Conservation (phyloP, 2,888 invertebrate genomes). For the Ophonus ardosiacus region DNA sequence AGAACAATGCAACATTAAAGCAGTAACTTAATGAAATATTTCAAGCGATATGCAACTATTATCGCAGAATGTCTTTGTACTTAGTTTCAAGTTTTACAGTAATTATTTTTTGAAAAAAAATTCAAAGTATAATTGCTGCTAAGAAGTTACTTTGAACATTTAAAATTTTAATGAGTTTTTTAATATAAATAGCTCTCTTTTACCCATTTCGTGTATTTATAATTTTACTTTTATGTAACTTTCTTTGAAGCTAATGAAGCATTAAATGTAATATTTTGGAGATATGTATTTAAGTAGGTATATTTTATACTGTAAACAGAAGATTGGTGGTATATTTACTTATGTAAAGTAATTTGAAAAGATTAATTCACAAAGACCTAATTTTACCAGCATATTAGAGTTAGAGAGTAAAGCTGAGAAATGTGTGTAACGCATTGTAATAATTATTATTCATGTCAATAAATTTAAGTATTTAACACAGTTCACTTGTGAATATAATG, state of each 20-base stretch:
- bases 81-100: not conserved
- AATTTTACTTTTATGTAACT: not conserved
- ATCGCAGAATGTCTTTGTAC: not conserved
- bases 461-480: too few species aligned
- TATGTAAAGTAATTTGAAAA: too few species aligned
- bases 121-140: not conserved
- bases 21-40: not conserved
- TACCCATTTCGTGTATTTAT: not conserved
- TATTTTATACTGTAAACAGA: too few species aligned
- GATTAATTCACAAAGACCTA: too few species aligned
- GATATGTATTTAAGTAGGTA: too few species aligned
- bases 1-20: too few species aligned
- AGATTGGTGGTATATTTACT: too few species aligned
- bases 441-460: too few species aligned
- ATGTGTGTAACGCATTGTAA: too few species aligned
- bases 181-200: not conserved
- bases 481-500: too few species aligned
- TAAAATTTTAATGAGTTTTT: constrained; percentile 14
- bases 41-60: not conserved
- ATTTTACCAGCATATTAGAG: too few species aligned
- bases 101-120: not conserved
- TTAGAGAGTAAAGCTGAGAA: too few species aligned
- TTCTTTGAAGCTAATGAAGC: not conserved
- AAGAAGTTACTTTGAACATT: not conserved
- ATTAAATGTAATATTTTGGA: not conserved